Base-by-base conservation (phyloP, 2,888 invertebrate genomes). In the Stomorhina lunata region DNA sequence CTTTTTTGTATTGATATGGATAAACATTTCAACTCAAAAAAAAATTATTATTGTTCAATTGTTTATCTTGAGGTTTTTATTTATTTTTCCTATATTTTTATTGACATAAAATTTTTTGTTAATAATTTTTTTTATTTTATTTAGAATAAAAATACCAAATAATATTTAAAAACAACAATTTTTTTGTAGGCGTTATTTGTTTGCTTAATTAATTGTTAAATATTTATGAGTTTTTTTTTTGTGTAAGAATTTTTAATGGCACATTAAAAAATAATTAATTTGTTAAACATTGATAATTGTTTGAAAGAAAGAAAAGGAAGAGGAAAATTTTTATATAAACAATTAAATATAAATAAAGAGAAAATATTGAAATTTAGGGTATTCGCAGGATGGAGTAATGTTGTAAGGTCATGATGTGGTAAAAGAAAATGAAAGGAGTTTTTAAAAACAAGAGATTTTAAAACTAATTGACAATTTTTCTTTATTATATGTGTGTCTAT, bases 131-230 rank as follows among this genome's bases (percentile, higher is more conserved):
- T 53, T 40, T 32, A 55, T 12, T 50, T 57, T 15, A n/a, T 57
- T 40, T n/a, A 69, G 2, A 29, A 57, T 22, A 43, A 57, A 66
- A 78, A 66, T 29, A 50, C 55, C 25, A 61, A 55, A 37, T 45
- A 66, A 48, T 29, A 27, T 34, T 34, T 40, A 6, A 20, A 45
- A 15, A 3, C 10, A 50, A 25, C n/a, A 48, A 20, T 68, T 55
- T 79, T n/a, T 75, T 77, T 61, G 59, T 71, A 77, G 80, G 76
- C 76, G 76, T 81, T 71, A 37, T 37, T 72, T 81, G 43, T 59
- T 59, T 43, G 20, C 48, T 12, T 7, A 53, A 55, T 50, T 68
- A 53, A 53, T 65, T 71, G 12, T 45, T 9, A 45, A 48, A 37
- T 32, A 27, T 63, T 69, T 34, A 20, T 17, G 29, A 53, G 17